These are phyloP conservation scores for Rutpela maculata DNA, from an alignment of 2,888 invertebrate genomes.

Conservation along the genomic window DNA sequence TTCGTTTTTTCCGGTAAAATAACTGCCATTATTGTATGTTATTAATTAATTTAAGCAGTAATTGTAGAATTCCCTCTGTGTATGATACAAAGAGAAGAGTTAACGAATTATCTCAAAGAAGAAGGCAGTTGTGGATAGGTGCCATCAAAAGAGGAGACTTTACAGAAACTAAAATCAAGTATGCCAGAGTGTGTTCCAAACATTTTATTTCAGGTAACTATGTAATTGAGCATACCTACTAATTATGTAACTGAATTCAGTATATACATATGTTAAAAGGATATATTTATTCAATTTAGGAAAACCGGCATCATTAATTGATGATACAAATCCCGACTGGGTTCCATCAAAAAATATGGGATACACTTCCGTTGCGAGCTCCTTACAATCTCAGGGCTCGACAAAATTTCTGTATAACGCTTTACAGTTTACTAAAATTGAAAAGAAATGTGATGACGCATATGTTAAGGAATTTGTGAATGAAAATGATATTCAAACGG, in stretches of 20 bases:
- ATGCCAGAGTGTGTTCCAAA: constrained; percentile 33
- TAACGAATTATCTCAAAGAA: not conserved
- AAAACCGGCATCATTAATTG: not conserved
- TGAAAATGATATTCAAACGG: too few relatives aligned
- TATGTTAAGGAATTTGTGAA: too few relatives aligned
- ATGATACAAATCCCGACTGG: not conserved
- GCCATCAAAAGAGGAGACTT: constrained; percentile 34
- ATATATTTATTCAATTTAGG: too few relatives aligned
- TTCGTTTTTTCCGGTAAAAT: not conserved
- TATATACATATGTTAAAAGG: too few relatives aligned
- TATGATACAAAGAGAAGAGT: not conserved
- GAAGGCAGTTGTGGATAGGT: constrained; percentile 29
- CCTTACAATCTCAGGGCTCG: not conserved
- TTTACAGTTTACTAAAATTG: too few relatives aligned
- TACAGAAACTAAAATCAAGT: constrained; percentile 30
- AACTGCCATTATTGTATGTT: not conserved
- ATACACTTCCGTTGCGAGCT: too few relatives aligned
- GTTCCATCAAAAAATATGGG: not conserved
- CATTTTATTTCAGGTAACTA: constrained; percentile 37
- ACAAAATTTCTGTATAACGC: not conserved
- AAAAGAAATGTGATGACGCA: too few relatives aligned
- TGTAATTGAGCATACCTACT: too few relatives aligned
- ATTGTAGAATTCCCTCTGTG: constrained; percentile 7
- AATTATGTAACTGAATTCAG: too few relatives aligned
- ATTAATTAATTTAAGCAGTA: not conserved